Conservation (phyloP, 2,888 invertebrate genomes). For the Spisula subtruncata region DNA sequence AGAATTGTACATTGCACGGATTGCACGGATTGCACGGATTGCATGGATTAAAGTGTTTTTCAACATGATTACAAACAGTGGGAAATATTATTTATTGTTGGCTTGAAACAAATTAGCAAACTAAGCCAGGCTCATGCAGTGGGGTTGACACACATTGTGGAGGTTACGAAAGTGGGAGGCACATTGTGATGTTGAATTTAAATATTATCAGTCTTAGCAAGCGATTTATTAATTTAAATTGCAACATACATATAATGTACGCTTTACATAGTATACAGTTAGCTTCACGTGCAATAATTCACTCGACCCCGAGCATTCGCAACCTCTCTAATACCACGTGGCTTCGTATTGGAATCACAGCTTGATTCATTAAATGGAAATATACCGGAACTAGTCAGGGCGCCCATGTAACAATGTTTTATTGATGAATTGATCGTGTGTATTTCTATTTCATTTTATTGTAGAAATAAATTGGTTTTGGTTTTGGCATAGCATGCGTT, state of each 20-base stretch:
- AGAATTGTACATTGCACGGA: neutral
- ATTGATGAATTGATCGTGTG: neutral
- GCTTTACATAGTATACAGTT: no score
- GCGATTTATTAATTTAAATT: no score
- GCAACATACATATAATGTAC: no score
- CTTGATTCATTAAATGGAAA: constrained; percentile 2
- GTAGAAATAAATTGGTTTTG: neutral
- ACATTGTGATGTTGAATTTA: no score
- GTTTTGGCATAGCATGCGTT: neutral
- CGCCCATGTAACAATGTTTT: neutral
- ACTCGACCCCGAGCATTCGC: no score
- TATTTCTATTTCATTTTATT: neutral
- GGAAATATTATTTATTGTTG: neutral
- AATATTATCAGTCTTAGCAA: no score
- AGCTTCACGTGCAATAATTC: no score
- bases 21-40: neutral
- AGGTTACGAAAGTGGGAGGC: no score
- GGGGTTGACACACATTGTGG: no score
- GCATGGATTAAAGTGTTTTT: neutral
- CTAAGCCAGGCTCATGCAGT: neutral
- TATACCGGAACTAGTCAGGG: neutral
- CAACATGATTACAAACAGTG: neutral
- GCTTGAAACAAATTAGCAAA: neutral
- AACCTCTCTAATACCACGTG: neutral
- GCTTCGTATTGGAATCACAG: neutral